These are phyloP conservation scores for Panagrolaimus sp. DNA, from an alignment of 1,140 invertebrate species.

Conservation along the genomic window DNA sequence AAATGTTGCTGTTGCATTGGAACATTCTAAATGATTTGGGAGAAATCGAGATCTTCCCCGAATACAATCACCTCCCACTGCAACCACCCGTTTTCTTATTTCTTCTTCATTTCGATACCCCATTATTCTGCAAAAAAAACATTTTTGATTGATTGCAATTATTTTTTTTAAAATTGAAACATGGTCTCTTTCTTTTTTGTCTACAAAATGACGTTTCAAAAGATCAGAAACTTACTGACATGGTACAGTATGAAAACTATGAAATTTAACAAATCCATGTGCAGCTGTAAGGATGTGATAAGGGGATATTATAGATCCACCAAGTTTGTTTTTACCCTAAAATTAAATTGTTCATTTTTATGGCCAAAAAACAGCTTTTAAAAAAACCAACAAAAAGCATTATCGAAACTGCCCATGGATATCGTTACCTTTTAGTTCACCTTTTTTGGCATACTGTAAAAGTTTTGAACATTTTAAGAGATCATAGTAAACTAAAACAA, in stretches of 20 bases:
- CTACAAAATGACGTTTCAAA: no score
- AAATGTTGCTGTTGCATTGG: background rate
- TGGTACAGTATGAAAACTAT: background rate
- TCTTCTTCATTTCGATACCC: constrained; percentile 15
- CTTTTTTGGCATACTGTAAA: background rate
- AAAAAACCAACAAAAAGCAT: constrained; percentile 2
- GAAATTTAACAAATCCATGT: constrained; percentile 26
- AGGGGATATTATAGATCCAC: constrained; percentile 23
- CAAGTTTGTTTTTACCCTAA: constrained; percentile 23
- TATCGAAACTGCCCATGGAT: constrained; percentile 27
- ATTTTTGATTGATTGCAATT: background rate
- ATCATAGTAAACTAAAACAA: no score
- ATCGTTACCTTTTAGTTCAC: constrained; percentile 8
- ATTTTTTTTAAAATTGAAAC: no score
- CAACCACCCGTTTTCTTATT: constrained; percentile 15
- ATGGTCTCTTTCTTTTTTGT: no score
- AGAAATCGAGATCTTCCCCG: constrained; percentile 12
- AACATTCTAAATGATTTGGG: constrained; percentile 14
- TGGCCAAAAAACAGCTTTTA: background rate
- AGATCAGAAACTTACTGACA: constrained; percentile 22
- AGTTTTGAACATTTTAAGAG: no score
- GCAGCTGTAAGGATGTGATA: constrained; percentile 27
- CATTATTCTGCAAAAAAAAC: constrained; percentile 19
- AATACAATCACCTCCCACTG: constrained; percentile 33
- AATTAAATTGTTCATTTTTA: background rate